Percentiles rank a stretch among this genome's conserved stretches.
phyloP scores from a whole-genome alignment of 2,113 vertebrate genomes.

The Sinosuthora webbiana region DNA sequence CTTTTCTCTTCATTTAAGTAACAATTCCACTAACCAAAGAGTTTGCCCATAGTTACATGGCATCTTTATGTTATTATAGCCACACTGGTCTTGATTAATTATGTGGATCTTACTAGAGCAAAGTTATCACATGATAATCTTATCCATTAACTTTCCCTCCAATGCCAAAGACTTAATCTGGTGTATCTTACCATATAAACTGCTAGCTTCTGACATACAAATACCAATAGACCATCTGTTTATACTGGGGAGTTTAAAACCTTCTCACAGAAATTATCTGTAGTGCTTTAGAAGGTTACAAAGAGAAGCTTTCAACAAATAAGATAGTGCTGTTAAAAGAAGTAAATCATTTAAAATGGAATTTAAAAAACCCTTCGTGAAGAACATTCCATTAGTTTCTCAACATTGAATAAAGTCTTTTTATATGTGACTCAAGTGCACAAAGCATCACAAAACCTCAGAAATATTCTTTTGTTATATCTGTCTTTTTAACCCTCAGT shows the following conservation, averaged over 20 bases:
- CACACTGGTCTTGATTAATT: background rate
- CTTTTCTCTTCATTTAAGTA: background rate
- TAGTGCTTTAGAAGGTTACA: background rate
- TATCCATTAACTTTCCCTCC: background rate
- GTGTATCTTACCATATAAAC: background rate
- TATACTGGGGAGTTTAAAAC: background rate
- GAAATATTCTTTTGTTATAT: background rate
- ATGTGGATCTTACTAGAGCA: background rate
- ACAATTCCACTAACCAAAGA: background rate
- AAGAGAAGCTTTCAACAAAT: background rate
- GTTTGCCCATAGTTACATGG: background rate
- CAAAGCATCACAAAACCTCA: background rate
- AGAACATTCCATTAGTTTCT: background rate
- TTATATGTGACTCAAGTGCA: background rate
- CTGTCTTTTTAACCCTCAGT: background rate
- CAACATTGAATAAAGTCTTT: background rate
- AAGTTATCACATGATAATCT: background rate
- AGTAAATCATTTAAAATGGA: background rate
- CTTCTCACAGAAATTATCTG: background rate
- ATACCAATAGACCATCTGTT: conserved; percentile 20
- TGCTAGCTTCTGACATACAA: background rate
- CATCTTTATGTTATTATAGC: background rate
- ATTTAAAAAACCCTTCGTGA: background rate
- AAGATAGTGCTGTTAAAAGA: background rate
- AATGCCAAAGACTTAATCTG: background rate